Evolutionary conservation across 2,888 invertebrate genomes (phyloP).

Genomic region (Cheilosia impressa): DNA sequence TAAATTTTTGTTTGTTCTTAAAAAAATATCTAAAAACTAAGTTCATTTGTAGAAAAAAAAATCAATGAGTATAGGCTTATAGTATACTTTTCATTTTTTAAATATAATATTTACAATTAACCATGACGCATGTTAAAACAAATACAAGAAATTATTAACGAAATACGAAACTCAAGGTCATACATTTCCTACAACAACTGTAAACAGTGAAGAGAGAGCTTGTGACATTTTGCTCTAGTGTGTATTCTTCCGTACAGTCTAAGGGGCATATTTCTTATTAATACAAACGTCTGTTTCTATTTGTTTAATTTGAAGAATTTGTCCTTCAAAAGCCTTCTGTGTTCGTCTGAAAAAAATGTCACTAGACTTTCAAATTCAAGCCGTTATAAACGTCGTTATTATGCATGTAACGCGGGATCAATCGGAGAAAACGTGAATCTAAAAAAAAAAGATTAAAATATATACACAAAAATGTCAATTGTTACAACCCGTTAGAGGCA

Average conservation of each 20-base stretch:
- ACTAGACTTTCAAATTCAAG: conserved; percentile 19
- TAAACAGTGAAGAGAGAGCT: no score
- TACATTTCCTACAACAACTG: no score
- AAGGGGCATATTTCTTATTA: no score
- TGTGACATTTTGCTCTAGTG: no score
- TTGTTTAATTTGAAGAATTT: neutral
- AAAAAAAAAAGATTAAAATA: conserved; percentile 11
- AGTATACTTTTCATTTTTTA: neutral
- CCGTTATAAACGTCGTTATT: conserved; percentile 18
- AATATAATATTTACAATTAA: neutral
- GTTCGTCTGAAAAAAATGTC: neutral
- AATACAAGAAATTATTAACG: no score
- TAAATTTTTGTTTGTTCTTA: neutral
- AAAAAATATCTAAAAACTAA: conserved; percentile 7
- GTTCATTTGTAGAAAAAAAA: conserved; percentile 14
- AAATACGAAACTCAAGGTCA: no score
- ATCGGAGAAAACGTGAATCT: conserved; percentile 16
- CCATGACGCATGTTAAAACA: no score
- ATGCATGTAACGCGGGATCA: conserved; percentile 7
- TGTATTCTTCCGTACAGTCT: no score
- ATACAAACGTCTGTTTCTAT: no score
- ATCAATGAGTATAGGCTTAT: conserved; percentile 6
- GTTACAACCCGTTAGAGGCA: neutral
- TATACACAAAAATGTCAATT: conserved; percentile 1
- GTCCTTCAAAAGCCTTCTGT: neutral